A percentile compares a stretch with the other conserved stretches of the same genome.
phyloP scores from a whole-genome alignment of 2,888 invertebrate genomes.

The Girardia tigrina region DNA sequence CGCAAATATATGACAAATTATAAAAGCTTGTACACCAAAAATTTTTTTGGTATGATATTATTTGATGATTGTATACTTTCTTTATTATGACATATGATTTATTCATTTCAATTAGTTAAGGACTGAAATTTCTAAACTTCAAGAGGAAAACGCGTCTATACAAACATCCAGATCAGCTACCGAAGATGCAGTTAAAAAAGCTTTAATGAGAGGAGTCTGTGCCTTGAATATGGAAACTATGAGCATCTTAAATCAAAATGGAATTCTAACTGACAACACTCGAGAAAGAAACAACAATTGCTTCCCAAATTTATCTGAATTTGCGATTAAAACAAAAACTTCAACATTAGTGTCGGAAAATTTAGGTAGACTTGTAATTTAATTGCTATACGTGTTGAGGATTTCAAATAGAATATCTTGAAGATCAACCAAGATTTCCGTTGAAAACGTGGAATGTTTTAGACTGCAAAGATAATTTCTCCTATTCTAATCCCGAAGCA shows the following conservation, averaged over 20 bases:
- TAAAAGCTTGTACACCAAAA: no score
- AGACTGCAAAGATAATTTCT: not conserved
- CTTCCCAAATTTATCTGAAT: not conserved
- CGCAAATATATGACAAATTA: no score
- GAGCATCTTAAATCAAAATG: conserved; percentile 42
- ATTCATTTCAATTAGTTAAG: not conserved
- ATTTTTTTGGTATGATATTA: no score
- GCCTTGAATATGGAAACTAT: conserved; percentile 50
- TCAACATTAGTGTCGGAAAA: not conserved
- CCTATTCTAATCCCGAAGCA: no score
- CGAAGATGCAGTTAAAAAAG: conserved; percentile 49
- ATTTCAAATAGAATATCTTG: not conserved
- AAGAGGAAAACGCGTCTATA: not conserved
- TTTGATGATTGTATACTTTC: no score
- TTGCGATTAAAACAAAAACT: not conserved
- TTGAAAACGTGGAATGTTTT: not conserved
- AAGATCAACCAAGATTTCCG: not conserved
- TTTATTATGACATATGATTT: no score
- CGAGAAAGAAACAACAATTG: not conserved
- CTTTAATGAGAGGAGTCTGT: conserved; percentile 51
- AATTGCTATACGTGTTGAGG: not conserved
- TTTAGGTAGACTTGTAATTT: not conserved
- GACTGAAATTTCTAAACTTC: not conserved
- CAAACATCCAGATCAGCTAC: not conserved
- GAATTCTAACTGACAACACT: not conserved